Evolutionary conservation across 2,888 invertebrate genomes (phyloP), one percentile per base, ranked within the genome.

Genomic region (Terebella lapidaria): DNA sequence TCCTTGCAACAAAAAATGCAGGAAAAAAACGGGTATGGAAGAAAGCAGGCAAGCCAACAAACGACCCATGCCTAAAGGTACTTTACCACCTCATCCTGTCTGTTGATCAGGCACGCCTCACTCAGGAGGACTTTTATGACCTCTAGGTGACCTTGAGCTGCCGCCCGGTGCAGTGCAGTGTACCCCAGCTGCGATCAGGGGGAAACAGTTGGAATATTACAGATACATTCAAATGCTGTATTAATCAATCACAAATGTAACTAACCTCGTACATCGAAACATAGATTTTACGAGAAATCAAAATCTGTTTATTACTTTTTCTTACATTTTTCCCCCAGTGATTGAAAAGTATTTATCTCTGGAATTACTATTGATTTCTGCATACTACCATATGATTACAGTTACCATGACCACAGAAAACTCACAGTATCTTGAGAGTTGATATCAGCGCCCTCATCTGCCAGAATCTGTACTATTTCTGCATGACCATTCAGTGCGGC

Each of bases 141-240:
- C 70, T 89, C 88, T 72, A 87, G 84, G 80, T 90, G 89, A 69
- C 92, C 92, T 78, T 91, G 90, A 71, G 90, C 88, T 69, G 91
- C 87, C 67, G 91, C 90, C 74, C 88, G 85, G 78, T 91, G 90
- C 70, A 89, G 75, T 73, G 90, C 86, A 75, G 89, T 87, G 83
- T 88, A 86, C 67, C 90, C 88, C 73, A 87, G 85, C 86, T 87
- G 79, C 24, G 60, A 59, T 15, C 20, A 58, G 42, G n/a, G n/a
- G n/a, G 42, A 15, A n/a, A n/a, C n/a, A n/a, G n/a, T n/a, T n/a
- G n/a, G n/a, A n/a, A n/a, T n/a, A n/a, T n/a, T n/a, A n/a, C n/a
- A n/a, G n/a, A n/a, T n/a, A n/a, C n/a, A 42, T 18, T 15, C 18
- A 42, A 42, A 42, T 42, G 42, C 18, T 42, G 22, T 49, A 18